Evolutionary conservation across 1,140 invertebrate genomes (phyloP).

Genomic region (fruit fly (Drosophila melanogaster)): DNA sequence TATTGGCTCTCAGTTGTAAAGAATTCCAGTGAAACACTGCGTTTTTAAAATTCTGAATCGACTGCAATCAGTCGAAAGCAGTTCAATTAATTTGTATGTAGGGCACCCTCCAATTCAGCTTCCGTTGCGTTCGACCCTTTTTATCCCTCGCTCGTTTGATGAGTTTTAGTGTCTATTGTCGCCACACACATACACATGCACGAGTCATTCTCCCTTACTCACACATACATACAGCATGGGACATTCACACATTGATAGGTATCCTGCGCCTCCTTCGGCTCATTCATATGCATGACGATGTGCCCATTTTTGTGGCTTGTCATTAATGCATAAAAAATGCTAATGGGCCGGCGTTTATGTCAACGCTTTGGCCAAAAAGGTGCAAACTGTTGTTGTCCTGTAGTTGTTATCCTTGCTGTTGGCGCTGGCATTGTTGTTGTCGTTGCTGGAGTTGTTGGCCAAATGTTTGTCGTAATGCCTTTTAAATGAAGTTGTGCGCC

Average conservation of each 20-base stretch:
- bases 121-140: slow-evolving; percentile 24
- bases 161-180: slow-evolving; percentile 77
- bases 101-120: slow-evolving; percentile 17
- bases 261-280: slow-evolving; percentile 35
- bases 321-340: slow-evolving; percentile 82
- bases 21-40: background rate
- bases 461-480: slow-evolving; percentile 75
- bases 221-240: too few species aligned
- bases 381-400: slow-evolving; percentile 70
- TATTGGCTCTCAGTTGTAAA: background rate
- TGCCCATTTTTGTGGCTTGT: slow-evolving; percentile 82
- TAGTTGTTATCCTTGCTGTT: slow-evolving; percentile 7
- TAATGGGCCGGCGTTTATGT: slow-evolving; percentile 78
- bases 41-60: background rate
- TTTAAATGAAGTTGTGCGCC: slow-evolving; percentile 82
- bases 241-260: slow-evolving; percentile 29
- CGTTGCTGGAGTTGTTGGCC: slow-evolving; percentile 46
- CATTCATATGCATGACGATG: slow-evolving; percentile 82
- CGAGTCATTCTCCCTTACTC: background rate
- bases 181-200: slow-evolving; percentile 11
- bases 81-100: slow-evolving; percentile 21
- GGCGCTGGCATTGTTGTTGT: slow-evolving; percentile 18
- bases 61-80: background rate
- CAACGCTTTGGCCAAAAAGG: slow-evolving; percentile 74
- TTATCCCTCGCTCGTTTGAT: slow-evolving; percentile 44